Percentiles rank a stretch among this genome's conserved stretches.
Conservation (phyloP, 2,113 vertebrate species). For the Sylvietta virens region DNA sequence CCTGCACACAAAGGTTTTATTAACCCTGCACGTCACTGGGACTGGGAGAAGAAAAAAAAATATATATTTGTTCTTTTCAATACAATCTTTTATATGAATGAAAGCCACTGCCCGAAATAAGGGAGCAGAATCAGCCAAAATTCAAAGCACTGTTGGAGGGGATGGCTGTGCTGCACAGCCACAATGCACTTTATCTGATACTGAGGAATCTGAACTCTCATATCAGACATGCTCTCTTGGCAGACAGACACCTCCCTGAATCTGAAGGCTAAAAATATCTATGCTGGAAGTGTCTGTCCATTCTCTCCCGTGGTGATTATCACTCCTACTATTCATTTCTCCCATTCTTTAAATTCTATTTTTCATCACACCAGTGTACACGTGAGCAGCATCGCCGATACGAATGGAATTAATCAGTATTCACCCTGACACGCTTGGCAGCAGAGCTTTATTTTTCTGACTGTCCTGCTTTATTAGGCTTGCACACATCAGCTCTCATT, state of each 20-base stretch:
- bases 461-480: background rate
- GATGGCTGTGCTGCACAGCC: background rate
- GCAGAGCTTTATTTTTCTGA: background rate
- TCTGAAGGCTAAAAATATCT: background rate
- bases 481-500: background rate
- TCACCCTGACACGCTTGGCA: background rate
- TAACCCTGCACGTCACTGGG: background rate
- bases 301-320: background rate
- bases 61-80: background rate
- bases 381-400: background rate
- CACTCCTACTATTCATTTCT: background rate
- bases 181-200: background rate
- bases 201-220: rapidly evolving
- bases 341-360: background rate
- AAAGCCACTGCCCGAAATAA: background rate
- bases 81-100: background rate
- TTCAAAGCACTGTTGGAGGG: background rate
- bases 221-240: background rate
- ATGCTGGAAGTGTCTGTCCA: background rate
- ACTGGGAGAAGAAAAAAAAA: background rate
- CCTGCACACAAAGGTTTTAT: background rate
- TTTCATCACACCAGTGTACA: background rate
- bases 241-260: background rate
- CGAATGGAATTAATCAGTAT: background rate
- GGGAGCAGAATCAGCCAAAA: background rate